phyloP scores from a whole-genome alignment of 2,888 invertebrate species.

The Chorisops tibialis region DNA sequence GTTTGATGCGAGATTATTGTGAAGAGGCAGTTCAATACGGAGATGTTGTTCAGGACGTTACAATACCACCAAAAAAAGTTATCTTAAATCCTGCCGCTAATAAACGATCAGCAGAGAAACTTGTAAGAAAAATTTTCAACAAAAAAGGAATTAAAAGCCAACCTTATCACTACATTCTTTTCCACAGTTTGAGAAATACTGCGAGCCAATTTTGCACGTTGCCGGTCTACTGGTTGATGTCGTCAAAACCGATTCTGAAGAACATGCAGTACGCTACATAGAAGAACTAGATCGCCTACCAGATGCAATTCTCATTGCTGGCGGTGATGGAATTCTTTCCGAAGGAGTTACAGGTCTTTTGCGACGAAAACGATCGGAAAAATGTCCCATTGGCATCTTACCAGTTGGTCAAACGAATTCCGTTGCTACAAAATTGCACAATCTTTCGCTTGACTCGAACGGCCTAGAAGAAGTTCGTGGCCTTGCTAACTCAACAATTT shows the following conservation, averaged over 20 bases:
- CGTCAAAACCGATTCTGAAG: conserved; percentile 80
- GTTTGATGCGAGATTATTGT: conserved; percentile 77
- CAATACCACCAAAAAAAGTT: conserved; percentile 67
- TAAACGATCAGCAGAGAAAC: conserved; percentile 59
- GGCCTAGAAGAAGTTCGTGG: conserved; percentile 58
- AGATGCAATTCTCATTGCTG: conserved; percentile 86
- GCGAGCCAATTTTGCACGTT: conserved; percentile 87
- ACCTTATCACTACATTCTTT: no score
- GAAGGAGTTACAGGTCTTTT: conserved; percentile 83
- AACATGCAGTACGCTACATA: conserved; percentile 79
- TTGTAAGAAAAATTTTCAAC: no score
- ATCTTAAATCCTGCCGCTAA: conserved; percentile 89
- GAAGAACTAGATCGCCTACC: conserved; percentile 71
- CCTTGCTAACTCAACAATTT: conserved; percentile 78
- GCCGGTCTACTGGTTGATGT: conserved; percentile 78
- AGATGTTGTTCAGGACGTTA: conserved; percentile 57
- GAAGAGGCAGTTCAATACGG: conserved; percentile 73
- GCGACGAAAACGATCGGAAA: conserved; percentile 65
- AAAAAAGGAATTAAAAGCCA: no score
- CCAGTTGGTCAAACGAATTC: conserved; percentile 80
- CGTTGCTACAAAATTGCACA: conserved; percentile 66
- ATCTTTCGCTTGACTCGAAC: conserved; percentile 37
- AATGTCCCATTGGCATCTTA: conserved; percentile 72
- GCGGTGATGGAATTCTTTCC: conserved; percentile 90
- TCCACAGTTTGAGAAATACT: conserved; percentile 79